Base-by-base conservation (phyloP, 2,888 invertebrate species). In the Tetragonula carbonaria region DNA sequence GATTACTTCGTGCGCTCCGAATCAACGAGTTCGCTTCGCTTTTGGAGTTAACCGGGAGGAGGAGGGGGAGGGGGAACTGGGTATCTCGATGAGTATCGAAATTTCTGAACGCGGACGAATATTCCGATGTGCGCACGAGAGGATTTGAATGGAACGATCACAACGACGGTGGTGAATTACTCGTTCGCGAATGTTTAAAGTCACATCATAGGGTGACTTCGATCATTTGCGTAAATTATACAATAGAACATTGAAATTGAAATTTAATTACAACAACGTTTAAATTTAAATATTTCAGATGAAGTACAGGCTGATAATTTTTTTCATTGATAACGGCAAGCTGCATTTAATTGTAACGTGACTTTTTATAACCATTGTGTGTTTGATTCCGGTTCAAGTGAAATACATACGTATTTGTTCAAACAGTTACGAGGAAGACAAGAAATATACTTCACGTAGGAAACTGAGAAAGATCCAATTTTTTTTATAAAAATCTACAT, bases 1-100 rank as follows among this genome's bases (percentile, higher is more conserved):
- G 82, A 81, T 82, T 68, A 63, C 62, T 67, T 28, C 57, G 33
- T n/a, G 53, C 28, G 62, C 57, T 63, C 23, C 14, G 28, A 53
- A 33, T 57, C 67, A 50, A 14, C 16, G 59, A 57, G 2, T 28
- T 2, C 18, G 23, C 50, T 13, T 2, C 14, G 50, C 62, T 82
- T 62, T 33, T 62, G n/a, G 4, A 53, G 28, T 50, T 68, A 45
- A 63, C 67, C 45, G 45, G 23, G 23, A 28, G 1, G 45, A 1
- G 8, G 38, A 33, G 38, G 38, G 38, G 6, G 38, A 38, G 45
- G 45, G 55, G 14, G 6, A 23, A 28, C n/a, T 21, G 11, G 33
- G 5, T 66, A 13, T 38, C n/a, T 13, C 14, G 38, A 62, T 51
- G 51, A 33, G 16, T 23, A 14, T 23, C 62, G 16, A 62, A 62